Percentiles rank a stretch among this genome's conserved stretches.
These are phyloP conservation scores for Drosophila littoralis DNA, from an alignment of 1,140 invertebrate genomes.

Conservation along the genomic window DNA sequence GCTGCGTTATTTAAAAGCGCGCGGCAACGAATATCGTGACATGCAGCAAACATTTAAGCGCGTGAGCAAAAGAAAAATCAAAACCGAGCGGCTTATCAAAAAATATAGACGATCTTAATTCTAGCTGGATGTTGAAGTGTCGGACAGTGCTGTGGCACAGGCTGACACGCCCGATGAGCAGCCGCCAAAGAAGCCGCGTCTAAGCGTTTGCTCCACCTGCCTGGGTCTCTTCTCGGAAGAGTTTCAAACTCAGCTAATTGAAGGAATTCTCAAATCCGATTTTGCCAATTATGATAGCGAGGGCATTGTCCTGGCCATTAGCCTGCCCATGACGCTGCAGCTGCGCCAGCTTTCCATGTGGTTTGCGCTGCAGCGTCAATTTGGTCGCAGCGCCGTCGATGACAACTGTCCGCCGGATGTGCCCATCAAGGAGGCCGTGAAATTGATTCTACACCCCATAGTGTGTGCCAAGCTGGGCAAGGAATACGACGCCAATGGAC, in stretches of 20 bases:
- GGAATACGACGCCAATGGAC: slow-evolving; percentile 72
- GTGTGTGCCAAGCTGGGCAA: slow-evolving; percentile 62
- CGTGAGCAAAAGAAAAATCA: slow-evolving; percentile 63
- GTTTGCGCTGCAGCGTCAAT: slow-evolving; percentile 82
- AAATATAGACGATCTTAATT: neutral
- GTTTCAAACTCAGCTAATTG: slow-evolving; percentile 84
- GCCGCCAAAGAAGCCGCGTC: slow-evolving; percentile 79
- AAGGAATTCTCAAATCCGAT: slow-evolving; percentile 81
- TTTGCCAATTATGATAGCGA: slow-evolving; percentile 83
- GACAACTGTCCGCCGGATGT: slow-evolving; percentile 65
- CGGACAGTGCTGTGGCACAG: neutral
- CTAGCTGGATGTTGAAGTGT: slow-evolving; percentile 60
- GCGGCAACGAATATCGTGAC: slow-evolving; percentile 84
- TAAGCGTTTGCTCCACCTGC: slow-evolving; percentile 86
- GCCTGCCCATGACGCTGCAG: slow-evolving; percentile 83
- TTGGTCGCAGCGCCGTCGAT: slow-evolving; percentile 57
- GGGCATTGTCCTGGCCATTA: slow-evolving; percentile 83
- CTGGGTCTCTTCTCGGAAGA: slow-evolving; percentile 87
- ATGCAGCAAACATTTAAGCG: slow-evolving; percentile 77
- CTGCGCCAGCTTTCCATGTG: slow-evolving; percentile 85
- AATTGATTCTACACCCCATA: slow-evolving; percentile 74
- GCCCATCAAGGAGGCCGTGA: slow-evolving; percentile 76
- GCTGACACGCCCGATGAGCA: slow-evolving; percentile 18
- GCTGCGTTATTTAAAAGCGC: slow-evolving; percentile 85
- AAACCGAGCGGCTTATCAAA: slow-evolving; percentile 9